Conservation (phyloP, 1,140 invertebrate genomes). For the Euborellia annulipes region DNA sequence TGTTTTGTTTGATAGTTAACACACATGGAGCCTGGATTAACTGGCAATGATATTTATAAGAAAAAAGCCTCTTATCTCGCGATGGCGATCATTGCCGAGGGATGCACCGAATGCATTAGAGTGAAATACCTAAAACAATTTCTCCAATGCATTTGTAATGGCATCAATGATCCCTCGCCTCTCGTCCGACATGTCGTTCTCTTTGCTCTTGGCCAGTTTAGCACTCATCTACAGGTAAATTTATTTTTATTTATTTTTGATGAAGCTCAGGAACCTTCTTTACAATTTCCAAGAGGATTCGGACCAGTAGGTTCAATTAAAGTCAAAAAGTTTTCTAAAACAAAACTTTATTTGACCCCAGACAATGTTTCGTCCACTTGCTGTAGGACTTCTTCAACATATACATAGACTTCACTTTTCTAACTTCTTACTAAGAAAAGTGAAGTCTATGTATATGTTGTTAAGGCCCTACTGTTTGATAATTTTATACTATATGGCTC, state of each 20-base stretch:
- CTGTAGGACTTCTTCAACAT: no score
- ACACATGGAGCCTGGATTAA: slow-evolving; percentile 42
- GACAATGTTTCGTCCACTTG: no score
- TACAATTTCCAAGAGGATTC: no score
- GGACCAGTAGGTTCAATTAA: no score
- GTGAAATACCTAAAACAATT: slow-evolving; percentile 53
- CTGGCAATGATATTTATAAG: slow-evolving; percentile 35
- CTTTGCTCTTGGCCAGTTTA: slow-evolving; percentile 67
- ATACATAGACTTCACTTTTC: no score
- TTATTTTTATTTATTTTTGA: slow-evolving; percentile 1
- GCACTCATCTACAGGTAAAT: slow-evolving; percentile 54
- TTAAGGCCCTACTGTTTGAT: no score
- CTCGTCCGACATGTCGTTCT: slow-evolving; percentile 57
- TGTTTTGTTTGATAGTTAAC: slow-evolving; percentile 30
- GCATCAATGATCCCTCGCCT: slow-evolving; percentile 43
- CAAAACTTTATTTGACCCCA: no score
- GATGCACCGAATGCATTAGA: slow-evolving; percentile 59
- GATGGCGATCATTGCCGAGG: slow-evolving; percentile 61
- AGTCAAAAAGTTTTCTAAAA: no score
- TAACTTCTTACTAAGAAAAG: no score
- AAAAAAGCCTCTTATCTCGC: slow-evolving; percentile 55
- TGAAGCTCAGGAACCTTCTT: no score
- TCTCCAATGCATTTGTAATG: slow-evolving; percentile 49
- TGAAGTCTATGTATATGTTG: no score
- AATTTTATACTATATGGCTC: no score